phyloP scores from a whole-genome alignment of 1,140 invertebrate species.

The Drosophila watanabei region DNA sequence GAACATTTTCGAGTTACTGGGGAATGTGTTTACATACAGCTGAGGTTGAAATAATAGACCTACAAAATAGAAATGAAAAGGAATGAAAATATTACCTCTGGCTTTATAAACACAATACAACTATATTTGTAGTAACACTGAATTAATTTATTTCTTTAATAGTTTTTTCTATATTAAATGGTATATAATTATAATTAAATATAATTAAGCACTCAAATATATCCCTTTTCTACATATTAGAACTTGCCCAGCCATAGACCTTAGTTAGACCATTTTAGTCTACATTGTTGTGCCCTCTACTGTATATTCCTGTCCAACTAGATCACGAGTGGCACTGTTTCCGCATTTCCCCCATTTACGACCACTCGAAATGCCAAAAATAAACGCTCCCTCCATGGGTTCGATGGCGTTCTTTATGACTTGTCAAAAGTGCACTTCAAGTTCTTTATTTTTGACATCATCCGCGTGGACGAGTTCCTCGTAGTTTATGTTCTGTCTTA shows the following conservation, averaged over 20 bases:
- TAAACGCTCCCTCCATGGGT: slow-evolving; percentile 30
- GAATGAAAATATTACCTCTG: too few species aligned
- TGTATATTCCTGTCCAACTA: slow-evolving; percentile 15
- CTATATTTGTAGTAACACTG: too few species aligned
- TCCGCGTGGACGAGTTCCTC: slow-evolving; percentile 12
- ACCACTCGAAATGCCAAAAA: slow-evolving; percentile 49
- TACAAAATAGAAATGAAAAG: too few species aligned
- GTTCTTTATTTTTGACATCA: slow-evolving; percentile 32
- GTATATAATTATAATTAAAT: too few species aligned
- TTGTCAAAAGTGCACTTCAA: slow-evolving; percentile 50
- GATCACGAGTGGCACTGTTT: slow-evolving; percentile 36
- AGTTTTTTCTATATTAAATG: too few species aligned
- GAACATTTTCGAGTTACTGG: slow-evolving; percentile 27
- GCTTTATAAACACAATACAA: too few species aligned
- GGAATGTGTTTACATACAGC: slow-evolving; percentile 5
- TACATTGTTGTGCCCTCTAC: neutral
- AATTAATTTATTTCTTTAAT: too few species aligned
- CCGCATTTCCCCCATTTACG: slow-evolving; percentile 53
- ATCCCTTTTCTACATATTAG: too few species aligned
- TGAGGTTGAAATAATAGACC: neutral
- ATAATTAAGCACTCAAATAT: too few species aligned
- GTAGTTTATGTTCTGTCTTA: slow-evolving; percentile 35
- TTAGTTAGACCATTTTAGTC: neutral
- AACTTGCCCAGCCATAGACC: too few species aligned
- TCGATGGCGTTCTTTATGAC: slow-evolving; percentile 51